Conservation (phyloP, 2,113 vertebrate genomes). For the Arizona elegans region DNA sequence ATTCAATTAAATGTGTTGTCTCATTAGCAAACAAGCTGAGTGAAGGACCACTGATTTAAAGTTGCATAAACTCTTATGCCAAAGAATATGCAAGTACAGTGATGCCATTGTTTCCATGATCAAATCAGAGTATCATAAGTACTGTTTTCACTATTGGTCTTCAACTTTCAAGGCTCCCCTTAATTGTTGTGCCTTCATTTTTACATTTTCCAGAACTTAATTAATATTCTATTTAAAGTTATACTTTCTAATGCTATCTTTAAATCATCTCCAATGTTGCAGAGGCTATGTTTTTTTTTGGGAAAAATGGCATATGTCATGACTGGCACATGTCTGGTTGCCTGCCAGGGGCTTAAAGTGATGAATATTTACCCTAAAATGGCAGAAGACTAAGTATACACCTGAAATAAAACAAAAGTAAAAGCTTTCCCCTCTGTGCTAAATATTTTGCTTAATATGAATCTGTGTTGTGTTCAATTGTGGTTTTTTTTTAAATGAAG, state of each 20-base stretch:
- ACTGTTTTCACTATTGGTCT: not conserved
- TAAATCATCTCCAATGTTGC: not conserved
- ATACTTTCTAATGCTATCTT: not conserved
- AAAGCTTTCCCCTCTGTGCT: not conserved
- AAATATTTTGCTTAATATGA: not conserved
- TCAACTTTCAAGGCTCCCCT: not conserved
- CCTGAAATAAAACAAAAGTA: not conserved
- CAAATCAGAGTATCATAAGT: not conserved
- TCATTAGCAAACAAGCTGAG: not conserved
- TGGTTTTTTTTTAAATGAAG: not conserved
- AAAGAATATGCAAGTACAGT: not conserved
- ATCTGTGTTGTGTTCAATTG: not conserved
- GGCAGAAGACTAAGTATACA: not conserved
- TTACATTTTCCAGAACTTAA: not conserved
- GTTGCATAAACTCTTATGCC: not conserved
- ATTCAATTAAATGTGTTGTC: not conserved
- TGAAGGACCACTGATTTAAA: not conserved
- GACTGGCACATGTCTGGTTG: not conserved
- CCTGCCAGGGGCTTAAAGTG: not conserved
- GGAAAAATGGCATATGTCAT: not conserved
- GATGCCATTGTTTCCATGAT: not conserved
- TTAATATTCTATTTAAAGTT: not conserved
- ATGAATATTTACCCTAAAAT: not conserved
- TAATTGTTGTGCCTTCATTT: not conserved
- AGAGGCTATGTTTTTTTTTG: not conserved